Evolutionary conservation across 2,113 vertebrate species (phyloP), one percentile per base, ranked within the genome.

Genomic region (Porphyrio hochstetteri): DNA sequence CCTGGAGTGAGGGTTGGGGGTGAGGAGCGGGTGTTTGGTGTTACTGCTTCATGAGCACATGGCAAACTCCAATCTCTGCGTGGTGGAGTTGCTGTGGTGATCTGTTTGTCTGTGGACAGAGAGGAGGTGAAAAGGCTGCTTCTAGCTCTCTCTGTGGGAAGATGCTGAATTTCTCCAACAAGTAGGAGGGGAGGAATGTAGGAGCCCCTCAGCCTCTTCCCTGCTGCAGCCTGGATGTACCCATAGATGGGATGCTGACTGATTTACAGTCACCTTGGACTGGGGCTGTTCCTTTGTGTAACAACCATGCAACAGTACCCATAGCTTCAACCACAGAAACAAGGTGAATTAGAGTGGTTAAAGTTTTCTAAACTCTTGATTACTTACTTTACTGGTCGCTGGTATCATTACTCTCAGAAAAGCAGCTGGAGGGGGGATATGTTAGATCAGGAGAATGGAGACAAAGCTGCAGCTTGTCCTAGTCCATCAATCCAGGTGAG

Each of bases 11-110:
- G 64, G 35, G 53, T 21, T 6, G 42, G 91, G 65, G 42, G 14
- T 84, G 33, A 64, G 50, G 61, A 29, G 5, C 7, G 16, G 42
- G 24, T 72, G 19, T 71, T 91, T 53, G 61, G 2, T 61, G 24
- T 46, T 0, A 1, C 36, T 57, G 1, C 29, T 42, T 61, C 52
- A n/a, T 56, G 8, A 74, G 38, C 29, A 36, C 0, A 0, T 40
- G 20, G 50, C 18, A 36, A 35, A 19, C 6, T 57, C 21, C 18
- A 36, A 33, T 17, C 6, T 57, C 21, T 42, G 29, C 11, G 3
- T 10, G 36, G 27, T 67, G 53, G 23, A 44, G 29, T 19, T 70
- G 38, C n/a, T 21, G 31, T 33, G 48, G 4, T 70, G 3, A 33
- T 57, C n/a, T 57, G 36, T 52, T 76, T 40, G 44, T 70, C 55